Evolutionary conservation across 2,888 invertebrate species (phyloP).

Genomic region (Machimus atricapillus): DNA sequence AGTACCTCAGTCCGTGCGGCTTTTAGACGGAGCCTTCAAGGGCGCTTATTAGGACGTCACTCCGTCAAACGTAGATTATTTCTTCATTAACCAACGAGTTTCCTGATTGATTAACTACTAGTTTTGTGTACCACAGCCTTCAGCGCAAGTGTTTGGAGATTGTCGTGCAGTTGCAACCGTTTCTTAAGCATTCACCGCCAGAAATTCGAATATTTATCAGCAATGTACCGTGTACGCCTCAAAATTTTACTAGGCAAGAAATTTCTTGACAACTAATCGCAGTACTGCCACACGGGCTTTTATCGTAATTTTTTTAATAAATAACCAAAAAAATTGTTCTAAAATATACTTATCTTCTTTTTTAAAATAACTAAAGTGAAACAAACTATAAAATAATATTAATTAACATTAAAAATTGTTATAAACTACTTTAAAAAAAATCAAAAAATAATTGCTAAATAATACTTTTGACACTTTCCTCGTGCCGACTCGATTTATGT

Average conservation of each 20-base stretch:
- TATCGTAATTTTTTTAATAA: not conserved
- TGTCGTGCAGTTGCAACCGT: not conserved
- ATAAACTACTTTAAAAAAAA: not conserved
- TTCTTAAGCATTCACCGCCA: not conserved
- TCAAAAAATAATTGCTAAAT: not conserved
- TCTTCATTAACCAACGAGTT: not conserved
- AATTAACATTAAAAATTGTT: not conserved
- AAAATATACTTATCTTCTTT: not conserved
- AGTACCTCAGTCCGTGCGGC: too few relatives aligned
- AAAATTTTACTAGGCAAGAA: slow-evolving; percentile 6
- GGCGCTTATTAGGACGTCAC: not conserved
- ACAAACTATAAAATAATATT: not conserved
- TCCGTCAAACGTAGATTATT: not conserved
- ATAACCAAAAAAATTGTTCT: not conserved
- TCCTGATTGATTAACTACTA: not conserved
- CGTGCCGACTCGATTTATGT: not conserved
- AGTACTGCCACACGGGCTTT: not conserved
- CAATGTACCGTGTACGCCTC: slow-evolving; percentile 19
- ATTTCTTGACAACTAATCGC: not conserved
- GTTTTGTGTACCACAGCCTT: not conserved
- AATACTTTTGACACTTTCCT: not conserved
- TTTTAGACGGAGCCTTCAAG: not conserved
- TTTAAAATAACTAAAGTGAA: not conserved
- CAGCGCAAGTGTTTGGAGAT: not conserved
- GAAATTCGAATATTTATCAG: slow-evolving; percentile 20